Evolutionary conservation across 2,797 vertebrate genomes (phyloP), one percentile per base, ranked within the genome.

Genomic region (Neosalanx taihuensis): DNA sequence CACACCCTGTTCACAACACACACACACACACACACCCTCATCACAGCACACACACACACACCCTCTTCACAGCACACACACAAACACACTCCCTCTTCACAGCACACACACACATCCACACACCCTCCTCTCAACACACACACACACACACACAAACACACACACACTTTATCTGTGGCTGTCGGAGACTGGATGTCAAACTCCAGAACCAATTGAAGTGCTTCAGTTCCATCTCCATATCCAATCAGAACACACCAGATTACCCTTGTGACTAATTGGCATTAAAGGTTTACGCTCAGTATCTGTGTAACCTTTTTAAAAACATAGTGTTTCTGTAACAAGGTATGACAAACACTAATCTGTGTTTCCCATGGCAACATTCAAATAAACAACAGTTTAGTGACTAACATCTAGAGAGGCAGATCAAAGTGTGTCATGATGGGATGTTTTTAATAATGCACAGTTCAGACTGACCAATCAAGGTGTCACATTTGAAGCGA

Each of bases 231-330:
- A 88, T 89, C 85, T 85, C 84, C 81, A 62, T 88, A 72, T 84
- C 88, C 72, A 91, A 89, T 89, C 87, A 84, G 53, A 75, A 79
- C 83, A 83, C 77, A 88, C 79, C 85, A 86, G 88, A 88, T 87
- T 85, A 85, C 31, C 72, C 51, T 83, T 64, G 70, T 88, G 85
- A 85, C 89, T 83, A 86, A 90, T 84, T 79, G 76, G 81, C 77
- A 89, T 87, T 81, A 87, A 84, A 83, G 3, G 81, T 78, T 87
- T 86, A 84, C 81, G 85, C 81, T 76, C 51, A 83, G 77, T 83
- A 76, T 75, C 78, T 85, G 81, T 87, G 87, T 89, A 81, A 84
- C 79, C 80, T 81, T 87, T 87, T 86, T 74, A 81, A 72, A 76
- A 77, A 46, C 64, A n/a, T 76, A 72, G 49, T 88, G 87, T 86